Evolutionary conservation across 2,113 vertebrate species (phyloP).

Genomic region (Perca flavescens): DNA sequence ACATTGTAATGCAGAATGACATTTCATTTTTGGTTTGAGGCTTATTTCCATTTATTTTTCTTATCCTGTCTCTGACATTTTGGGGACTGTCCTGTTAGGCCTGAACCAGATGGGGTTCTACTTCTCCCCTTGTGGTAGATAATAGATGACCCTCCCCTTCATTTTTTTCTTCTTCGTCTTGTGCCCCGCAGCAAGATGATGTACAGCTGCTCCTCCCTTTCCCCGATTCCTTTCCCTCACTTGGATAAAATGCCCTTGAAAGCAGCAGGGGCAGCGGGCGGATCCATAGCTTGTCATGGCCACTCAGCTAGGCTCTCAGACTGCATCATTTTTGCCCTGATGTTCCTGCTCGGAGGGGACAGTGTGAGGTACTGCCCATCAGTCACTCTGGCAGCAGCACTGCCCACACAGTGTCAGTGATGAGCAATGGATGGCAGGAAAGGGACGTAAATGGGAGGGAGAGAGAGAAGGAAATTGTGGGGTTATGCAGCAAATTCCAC

Average conservation of each 20-base stretch:
- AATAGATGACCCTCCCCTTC: not conserved
- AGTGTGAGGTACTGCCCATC: constrained; percentile 52
- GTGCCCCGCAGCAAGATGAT: constrained; percentile 39
- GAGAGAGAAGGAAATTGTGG: not conserved
- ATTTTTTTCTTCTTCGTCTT: not conserved
- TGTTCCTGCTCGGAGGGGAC: constrained; percentile 44
- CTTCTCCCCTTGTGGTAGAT: constrained; percentile 10
- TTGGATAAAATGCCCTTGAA: constrained; percentile 67
- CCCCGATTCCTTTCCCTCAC: not conserved
- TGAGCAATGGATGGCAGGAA: constrained; percentile 27
- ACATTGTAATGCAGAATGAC: not conserved
- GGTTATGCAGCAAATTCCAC: constrained; percentile 1
- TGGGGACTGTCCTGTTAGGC: not conserved
- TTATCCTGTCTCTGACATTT: constrained; percentile 15
- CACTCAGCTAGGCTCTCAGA: constrained; percentile 38
- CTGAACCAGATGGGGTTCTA: constrained; percentile 14
- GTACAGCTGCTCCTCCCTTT: constrained; percentile 47
- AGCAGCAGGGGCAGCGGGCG: constrained; percentile 40
- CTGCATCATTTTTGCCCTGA: constrained; percentile 35
- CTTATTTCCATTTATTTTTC: not conserved
- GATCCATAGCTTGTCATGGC: constrained; percentile 35
- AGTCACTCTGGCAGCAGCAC: constrained; percentile 42
- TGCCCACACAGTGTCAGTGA: constrained; percentile 18
- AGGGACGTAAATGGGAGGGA: not conserved
- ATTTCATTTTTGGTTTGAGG: not conserved